Evolutionary conservation across 2,113 vertebrate species (phyloP).

Genomic region (Opisthocomus hoazin): DNA sequence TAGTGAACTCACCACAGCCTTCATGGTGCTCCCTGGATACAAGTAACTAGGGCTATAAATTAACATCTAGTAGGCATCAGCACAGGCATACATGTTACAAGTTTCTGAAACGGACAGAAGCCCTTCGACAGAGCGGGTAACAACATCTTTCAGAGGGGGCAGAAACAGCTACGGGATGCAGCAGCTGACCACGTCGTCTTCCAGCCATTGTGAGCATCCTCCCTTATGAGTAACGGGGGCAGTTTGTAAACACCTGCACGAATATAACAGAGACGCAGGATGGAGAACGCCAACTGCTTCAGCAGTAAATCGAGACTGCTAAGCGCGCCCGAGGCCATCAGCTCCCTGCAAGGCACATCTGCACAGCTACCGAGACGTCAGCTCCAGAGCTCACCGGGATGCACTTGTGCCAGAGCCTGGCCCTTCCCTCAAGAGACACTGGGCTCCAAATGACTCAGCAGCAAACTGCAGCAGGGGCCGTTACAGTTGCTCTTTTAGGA

Average conservation of each 20-base stretch:
- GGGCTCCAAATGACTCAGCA: not conserved
- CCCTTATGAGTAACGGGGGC: too few species aligned
- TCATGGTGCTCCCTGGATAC: not conserved
- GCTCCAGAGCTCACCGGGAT: not conserved
- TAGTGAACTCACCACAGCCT: not conserved
- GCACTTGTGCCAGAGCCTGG: not conserved
- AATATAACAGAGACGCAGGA: not conserved
- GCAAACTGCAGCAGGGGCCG: not conserved
- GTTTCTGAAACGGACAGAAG: not conserved
- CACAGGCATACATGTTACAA: not conserved
- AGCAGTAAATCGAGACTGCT: not conserved
- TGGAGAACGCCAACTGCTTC: not conserved
- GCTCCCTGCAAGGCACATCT: not conserved
- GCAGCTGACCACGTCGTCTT: not conserved
- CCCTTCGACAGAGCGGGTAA: not conserved
- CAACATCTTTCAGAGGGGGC: not conserved
- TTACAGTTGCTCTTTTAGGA: not conserved
- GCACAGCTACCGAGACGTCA: not conserved
- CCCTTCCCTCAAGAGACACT: not conserved
- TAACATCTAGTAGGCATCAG: not conserved
- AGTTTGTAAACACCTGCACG: not conserved
- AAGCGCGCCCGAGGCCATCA: accelerated
- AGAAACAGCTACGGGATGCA: not conserved
- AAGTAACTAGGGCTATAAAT: not conserved
- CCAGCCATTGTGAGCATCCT: not conserved